phyloP scores from a whole-genome alignment of 2,113 vertebrate species.

The Hemiscyllium ocellatum region DNA sequence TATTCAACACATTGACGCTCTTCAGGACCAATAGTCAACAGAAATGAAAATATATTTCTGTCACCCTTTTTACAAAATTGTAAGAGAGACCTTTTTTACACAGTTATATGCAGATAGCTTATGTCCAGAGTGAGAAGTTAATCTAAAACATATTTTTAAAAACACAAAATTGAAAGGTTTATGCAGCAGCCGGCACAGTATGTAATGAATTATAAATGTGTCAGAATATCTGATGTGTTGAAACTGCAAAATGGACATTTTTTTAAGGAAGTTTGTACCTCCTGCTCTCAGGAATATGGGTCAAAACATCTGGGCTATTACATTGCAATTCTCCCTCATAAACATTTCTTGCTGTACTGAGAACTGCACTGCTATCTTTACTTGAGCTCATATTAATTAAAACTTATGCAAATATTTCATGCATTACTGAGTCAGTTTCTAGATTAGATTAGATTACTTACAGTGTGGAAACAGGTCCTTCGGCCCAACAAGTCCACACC shows the following conservation, averaged over 20 bases:
- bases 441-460: no score
- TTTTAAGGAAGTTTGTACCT: neutral
- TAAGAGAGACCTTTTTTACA: neutral
- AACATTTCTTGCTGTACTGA: neutral
- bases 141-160: neutral
- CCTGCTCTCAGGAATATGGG: no score
- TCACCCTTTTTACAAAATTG: neutral
- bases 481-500: no score
- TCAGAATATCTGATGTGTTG: neutral
- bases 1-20: neutral
- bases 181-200: neutral
- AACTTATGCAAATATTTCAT: neutral
- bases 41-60: neutral
- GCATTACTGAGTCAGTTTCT: neutral
- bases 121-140: neutral
- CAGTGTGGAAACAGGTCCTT: no score
- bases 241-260: neutral
- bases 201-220: neutral
- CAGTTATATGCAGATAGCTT: neutral
- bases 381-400: neutral
- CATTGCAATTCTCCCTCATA: neutral
- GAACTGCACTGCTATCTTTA: neutral
- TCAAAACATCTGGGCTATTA: neutral
- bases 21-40: neutral
- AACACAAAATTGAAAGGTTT: neutral